Base-by-base conservation (phyloP, 1,140 invertebrate species). In the Drusus annulatus region DNA sequence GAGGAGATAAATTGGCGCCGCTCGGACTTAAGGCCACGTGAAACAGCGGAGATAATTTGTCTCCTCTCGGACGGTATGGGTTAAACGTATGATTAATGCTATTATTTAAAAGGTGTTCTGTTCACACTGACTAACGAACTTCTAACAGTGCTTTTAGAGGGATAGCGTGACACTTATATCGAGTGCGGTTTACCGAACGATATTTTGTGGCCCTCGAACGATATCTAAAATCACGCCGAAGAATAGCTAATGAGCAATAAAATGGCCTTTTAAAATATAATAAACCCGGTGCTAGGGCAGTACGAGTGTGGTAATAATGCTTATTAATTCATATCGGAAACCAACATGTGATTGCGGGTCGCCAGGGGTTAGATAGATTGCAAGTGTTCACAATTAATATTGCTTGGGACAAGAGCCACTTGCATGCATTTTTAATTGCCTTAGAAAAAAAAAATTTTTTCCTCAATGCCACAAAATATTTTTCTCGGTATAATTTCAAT, bases 241-340 rank as follows among this genome's bases (percentile, higher is more conserved):
- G 78, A 80, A 82, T 80, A 82, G 62, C 75, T 82, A 82, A 82
- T 82, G 81, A 82, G 78, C 81, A 79, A 65, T 76, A 82, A 80
- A 79, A 71, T 71, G 78, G 19, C 36, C 71, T 56, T 79, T 79
- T 51, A 79, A 82, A 76, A 60, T 45, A 78, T 50, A 78, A 54
- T 69, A 73, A 58, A 10, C 45, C 45, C 7, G 50, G 45, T 58
- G 56, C 58, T 58, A 31, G 31, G 36, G 28, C 15, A 62, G 15
- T 17, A 77, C 73, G 76, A 75, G 62, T 76, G 78, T 52, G 3
- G 17, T 78, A 79, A 79, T 79, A 76, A 76, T 60, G n/a, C 3
- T 82, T 80, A 82, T 82, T 82, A 82, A 82, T 82, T 82, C 81
- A 82, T 23, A 76, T 76, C 36, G 56, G 74, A 63, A 76, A 76